Conservation (phyloP, 2,888 invertebrate species). For the Tinea trinotella region DNA sequence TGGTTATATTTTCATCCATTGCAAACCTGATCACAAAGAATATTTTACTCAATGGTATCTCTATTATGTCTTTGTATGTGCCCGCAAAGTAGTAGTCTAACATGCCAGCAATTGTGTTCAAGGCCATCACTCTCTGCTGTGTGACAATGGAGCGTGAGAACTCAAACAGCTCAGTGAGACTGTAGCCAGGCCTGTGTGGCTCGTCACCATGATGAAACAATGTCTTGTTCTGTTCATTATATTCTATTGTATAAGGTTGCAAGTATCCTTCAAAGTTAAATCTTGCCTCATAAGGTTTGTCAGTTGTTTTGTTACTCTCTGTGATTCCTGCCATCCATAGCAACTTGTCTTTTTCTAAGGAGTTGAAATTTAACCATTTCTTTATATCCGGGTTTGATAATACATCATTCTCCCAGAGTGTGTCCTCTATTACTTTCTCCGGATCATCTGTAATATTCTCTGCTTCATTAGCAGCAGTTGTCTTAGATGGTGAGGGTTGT, state of each 20-base stretch:
- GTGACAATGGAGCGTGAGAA: slow-evolving; percentile 82
- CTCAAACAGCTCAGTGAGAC: slow-evolving; percentile 89
- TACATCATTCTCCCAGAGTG: slow-evolving; percentile 70
- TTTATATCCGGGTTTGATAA: slow-evolving; percentile 73
- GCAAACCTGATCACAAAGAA: slow-evolving; percentile 88
- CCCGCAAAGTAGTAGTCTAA: slow-evolving; percentile 80
- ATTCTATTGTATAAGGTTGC: slow-evolving; percentile 78
- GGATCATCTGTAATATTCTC: slow-evolving; percentile 17
- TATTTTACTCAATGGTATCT: slow-evolving; percentile 82
- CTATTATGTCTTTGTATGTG: slow-evolving; percentile 82
- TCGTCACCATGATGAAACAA: slow-evolving; percentile 96
- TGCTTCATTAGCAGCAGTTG: slow-evolving; percentile 26
- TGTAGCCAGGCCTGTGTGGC: slow-evolving; percentile 91
- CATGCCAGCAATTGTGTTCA: slow-evolving; percentile 86
- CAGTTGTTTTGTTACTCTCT: slow-evolving; percentile 67
- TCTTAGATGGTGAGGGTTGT: slow-evolving; percentile 30
- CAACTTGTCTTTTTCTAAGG: slow-evolving; percentile 88
- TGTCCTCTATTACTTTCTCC: slow-evolving; percentile 28
- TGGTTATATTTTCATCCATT: slow-evolving; percentile 85
- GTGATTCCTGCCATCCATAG: slow-evolving; percentile 86
- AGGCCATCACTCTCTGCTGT: slow-evolving; percentile 87
- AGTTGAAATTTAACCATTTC: slow-evolving; percentile 89
- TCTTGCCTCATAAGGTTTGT: slow-evolving; percentile 81
- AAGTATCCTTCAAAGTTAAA: slow-evolving; percentile 88
- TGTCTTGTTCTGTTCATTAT: slow-evolving; percentile 66